Evolutionary conservation across 2,888 invertebrate genomes (phyloP), one percentile per base, ranked within the genome.

Genomic region (Leptinotarsa haldemani): DNA sequence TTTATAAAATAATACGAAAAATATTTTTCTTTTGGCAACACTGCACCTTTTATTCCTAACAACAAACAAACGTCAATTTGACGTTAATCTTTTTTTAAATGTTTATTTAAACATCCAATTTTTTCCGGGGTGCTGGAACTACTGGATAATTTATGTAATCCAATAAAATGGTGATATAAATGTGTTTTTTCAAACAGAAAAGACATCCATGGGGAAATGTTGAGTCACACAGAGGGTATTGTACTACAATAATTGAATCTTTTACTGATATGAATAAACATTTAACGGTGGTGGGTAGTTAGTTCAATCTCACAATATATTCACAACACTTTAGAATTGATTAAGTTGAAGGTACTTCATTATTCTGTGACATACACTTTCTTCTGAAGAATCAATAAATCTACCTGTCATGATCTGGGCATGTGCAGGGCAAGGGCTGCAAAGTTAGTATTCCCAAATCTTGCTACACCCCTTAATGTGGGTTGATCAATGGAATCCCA

Each of bases 401-500:
- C 74, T 67, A 53, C 71, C 65, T 74, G 65, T 71, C 69, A 61
- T 46, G 69, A 68, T 75, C 74, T 77, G 78, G 69, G 76, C 76
- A 77, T 76, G 76, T 77, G 75, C 74, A 70, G 69, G 50, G n/a
- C n/a, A 50, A n/a, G 69, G 65, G 71, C 71, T 63, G 69, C 67
- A 67, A 66, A 71, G 66, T 70, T 74, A 72, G 68, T 30, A 78
- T 81, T 79, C 83, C 83, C 82, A 80, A 74, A 75, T 78, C 75
- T 81, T 81, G 81, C 81, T 83, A 82, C 84, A 84, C 84, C 84
- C 83, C 83, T 76, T 66, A 74, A 71, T 74, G 76, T 74, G 76
- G 82, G 83, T 83, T 80, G 82, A 85, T 84, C 84, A 85, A 85
- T 85, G 85, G 83, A 83, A 83, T 83, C 79, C 80, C 63, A 80